Base-by-base conservation (phyloP, 2,797 vertebrate genomes). In the Neosalanx taihuensis region DNA sequence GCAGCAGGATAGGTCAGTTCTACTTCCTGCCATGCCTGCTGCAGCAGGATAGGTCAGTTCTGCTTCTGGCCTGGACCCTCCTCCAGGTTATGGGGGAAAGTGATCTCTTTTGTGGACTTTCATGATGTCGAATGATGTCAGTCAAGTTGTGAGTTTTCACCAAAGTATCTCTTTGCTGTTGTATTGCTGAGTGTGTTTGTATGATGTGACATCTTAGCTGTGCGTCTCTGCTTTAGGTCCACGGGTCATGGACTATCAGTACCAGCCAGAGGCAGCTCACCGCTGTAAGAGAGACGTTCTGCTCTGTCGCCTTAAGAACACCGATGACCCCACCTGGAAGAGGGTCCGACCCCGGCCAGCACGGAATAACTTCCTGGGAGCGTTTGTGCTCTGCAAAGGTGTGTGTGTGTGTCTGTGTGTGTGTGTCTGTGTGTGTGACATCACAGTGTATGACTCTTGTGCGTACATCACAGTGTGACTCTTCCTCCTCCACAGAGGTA, bases 321-420 rank as follows among this genome's bases (percentile, higher is more conserved):
- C 92, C 0, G 96, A 96, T 15, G 96, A 98, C 83, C 93, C 95
- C 72, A 93, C 89, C 2, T 99, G 98, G 98, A 97, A 97, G 86
- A 94, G 96, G 80, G 96, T 99, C 86, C 93, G 98, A 56, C 96
- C 95, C 20, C 92, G 97, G 13, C 97, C 98, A 17, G 96, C 95
- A 41, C 94, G 96, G 69, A 97, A 96, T 87, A 98, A 97, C 89
- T 99, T 98, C 71, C 93, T 96, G 60, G 97, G 98, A 78, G 97
- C 97, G 0, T 99, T 98, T 85, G 96, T 98, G 67, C 92, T 99
- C 69, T 99, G 98, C 91, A 99, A 99, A 96, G 98, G 98, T 56
- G 35, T 33, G 65, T 31, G 4, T 71, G 61, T 64, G 20, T 60
- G 65, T 37, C 5, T 17, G 20, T 7, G 10, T 57, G 5, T 65